A percentile compares a stretch with the other conserved stretches of the same genome.
Evolutionary conservation across 2,113 vertebrate species (phyloP).

Genomic region (Larimichthys crocea): DNA sequence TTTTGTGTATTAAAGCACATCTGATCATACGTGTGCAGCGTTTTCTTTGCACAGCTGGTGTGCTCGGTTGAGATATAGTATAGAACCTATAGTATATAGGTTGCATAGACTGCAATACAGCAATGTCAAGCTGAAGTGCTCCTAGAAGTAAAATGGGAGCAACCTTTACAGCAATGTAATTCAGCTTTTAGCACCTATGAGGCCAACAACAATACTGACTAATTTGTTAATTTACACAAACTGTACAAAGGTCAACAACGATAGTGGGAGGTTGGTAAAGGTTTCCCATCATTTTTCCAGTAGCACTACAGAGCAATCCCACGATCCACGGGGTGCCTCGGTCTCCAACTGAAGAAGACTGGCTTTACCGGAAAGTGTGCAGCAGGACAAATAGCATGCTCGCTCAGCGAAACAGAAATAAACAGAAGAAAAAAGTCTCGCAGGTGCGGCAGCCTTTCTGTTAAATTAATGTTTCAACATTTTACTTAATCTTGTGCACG

Average conservation of each 20-base stretch:
- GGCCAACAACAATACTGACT: background rate
- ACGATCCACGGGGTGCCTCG: background rate
- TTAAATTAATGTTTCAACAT: slow-evolving; percentile 30
- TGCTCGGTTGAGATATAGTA: background rate
- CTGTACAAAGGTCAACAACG: background rate
- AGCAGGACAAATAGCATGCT: slow-evolving; percentile 24
- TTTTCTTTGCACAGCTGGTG: background rate
- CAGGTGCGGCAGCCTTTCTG: slow-evolving; percentile 30
- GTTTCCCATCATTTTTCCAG: background rate
- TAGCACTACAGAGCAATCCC: background rate
- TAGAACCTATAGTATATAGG: background rate
- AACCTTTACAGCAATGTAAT: background rate
- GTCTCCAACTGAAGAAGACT: background rate
- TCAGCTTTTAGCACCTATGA: background rate
- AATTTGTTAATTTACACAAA: background rate
- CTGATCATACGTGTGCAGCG: slow-evolving; percentile 28
- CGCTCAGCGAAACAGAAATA: slow-evolving; percentile 44
- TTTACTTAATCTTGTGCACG: slow-evolving; percentile 7
- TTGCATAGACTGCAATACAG: background rate
- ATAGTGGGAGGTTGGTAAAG: background rate
- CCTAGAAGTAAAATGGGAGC: background rate
- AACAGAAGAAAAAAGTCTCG: background rate
- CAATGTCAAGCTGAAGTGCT: background rate
- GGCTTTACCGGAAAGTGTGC: background rate
- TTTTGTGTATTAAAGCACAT: slow-evolving; percentile 37